These are phyloP conservation scores for Ephydatia muelleri DNA, from an alignment of 37 sponge, comb jelly and placozoan genomes.

Conservation along the genomic window DNA sequence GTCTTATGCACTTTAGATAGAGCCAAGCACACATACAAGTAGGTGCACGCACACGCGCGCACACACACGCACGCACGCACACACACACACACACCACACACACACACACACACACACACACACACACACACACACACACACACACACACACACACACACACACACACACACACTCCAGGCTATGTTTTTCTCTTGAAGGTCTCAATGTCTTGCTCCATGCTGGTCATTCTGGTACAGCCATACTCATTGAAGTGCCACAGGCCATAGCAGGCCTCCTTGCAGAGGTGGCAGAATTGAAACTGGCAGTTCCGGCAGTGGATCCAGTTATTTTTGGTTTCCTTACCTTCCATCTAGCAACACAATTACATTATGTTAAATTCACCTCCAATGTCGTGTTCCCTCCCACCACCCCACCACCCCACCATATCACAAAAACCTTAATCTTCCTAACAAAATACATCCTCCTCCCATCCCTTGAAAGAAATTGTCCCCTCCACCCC, in stretches of 20 bases:
- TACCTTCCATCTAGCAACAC: conserved; percentile 26
- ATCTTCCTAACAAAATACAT: too few species aligned
- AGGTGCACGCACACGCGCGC: too few species aligned
- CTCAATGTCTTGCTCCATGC: conserved; percentile 24
- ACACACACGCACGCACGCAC: too few species aligned
- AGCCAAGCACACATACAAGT: too few species aligned
- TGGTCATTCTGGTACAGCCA: conserved; percentile 56
- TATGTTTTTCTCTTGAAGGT: not conserved
- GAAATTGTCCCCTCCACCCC: too few species aligned
- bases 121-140: not conserved
- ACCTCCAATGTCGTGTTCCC: too few species aligned
- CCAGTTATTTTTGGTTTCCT: conserved; percentile 49
- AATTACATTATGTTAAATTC: not conserved
- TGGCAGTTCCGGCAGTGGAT: conserved; percentile 53
- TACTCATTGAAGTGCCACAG: conserved; percentile 68
- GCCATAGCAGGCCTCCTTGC: conserved; percentile 74
- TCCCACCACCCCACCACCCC: too few species aligned
- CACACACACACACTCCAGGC: not conserved
- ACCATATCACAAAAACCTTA: too few species aligned
- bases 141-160: conserved; percentile 1
- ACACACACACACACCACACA: too few species aligned
- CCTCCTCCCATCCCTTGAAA: too few species aligned
- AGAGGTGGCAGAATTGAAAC: conserved; percentile 60
- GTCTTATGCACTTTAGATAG: too few species aligned
- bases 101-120: not conserved